Evolutionary conservation across 2,888 invertebrate genomes (phyloP).

Genomic region (Synergus itoensis): DNA sequence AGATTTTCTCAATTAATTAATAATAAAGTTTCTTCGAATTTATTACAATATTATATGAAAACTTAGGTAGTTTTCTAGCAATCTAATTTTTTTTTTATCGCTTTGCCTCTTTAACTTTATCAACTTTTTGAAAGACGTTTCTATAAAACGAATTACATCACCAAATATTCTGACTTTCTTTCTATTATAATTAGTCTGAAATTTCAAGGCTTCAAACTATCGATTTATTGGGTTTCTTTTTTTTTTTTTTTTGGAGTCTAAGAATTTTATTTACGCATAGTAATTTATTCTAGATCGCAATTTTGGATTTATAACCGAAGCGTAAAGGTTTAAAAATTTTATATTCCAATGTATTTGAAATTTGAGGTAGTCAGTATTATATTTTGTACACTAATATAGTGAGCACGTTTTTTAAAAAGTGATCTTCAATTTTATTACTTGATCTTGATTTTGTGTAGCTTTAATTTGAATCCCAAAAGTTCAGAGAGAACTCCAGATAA

Average conservation of each 20-base stretch:
- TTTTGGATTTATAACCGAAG: neutral
- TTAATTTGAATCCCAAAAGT: slow-evolving; percentile 96
- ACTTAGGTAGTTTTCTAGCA: neutral
- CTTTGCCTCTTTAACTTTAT: neutral
- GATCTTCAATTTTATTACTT: slow-evolving; percentile 79
- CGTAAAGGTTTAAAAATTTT: neutral
- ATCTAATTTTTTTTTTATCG: neutral
- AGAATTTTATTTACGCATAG: neutral
- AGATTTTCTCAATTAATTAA: neutral
- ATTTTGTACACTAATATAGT: slow-evolving; percentile 3
- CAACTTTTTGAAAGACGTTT: neutral
- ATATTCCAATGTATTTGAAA: neutral
- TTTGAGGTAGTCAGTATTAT: slow-evolving; percentile 6
- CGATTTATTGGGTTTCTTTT: no score
- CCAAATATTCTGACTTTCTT: neutral
- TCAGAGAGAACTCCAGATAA: slow-evolving; percentile 98
- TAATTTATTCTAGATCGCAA: neutral
- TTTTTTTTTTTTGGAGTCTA: neutral
- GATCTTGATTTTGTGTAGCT: slow-evolving; percentile 97
- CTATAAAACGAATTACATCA: neutral
- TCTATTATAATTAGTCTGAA: neutral
- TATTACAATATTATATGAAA: neutral
- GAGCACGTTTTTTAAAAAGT: slow-evolving; percentile 39
- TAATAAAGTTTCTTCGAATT: neutral
- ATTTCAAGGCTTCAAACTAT: no score